These are phyloP conservation scores for Semaprochilodus insignis DNA, from an alignment of 2,797 vertebrate species.

Conservation along the genomic window DNA sequence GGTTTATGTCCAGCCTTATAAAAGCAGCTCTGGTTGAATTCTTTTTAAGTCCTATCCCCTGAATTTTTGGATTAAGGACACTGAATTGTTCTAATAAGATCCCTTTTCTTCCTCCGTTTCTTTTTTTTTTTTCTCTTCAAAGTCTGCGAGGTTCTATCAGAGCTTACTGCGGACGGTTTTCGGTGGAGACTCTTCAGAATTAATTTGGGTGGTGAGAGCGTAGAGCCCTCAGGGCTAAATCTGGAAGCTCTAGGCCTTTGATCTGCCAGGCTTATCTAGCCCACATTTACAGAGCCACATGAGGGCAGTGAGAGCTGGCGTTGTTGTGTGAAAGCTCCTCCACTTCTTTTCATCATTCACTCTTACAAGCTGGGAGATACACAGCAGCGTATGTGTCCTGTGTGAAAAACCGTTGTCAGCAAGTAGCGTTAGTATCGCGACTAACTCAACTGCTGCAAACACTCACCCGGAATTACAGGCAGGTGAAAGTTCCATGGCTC, in stretches of 20 bases:
- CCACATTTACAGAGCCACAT: conserved; percentile 45
- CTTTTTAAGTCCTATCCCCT: conserved; percentile 26
- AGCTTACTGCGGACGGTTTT: conserved; percentile 21
- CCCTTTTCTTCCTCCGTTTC: not conserved
- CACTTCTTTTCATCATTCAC: conserved; percentile 14
- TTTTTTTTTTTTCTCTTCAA: not conserved
- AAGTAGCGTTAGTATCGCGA: not conserved
- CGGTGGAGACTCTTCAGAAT: conserved; percentile 26
- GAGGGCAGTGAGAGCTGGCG: conserved; percentile 51
- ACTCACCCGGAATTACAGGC: not conserved
- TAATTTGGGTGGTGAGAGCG: conserved; percentile 20
- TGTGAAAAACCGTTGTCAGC: conserved; percentile 10
- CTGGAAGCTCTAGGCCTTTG: conserved; percentile 31
- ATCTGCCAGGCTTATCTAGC: conserved; percentile 36
- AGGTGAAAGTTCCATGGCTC: not conserved
- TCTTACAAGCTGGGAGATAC: not conserved
- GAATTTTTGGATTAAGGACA: conserved; percentile 25
- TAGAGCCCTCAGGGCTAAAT: not conserved
- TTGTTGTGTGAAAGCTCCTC: not conserved
- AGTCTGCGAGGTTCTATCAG: conserved; percentile 11
- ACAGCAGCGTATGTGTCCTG: not conserved
- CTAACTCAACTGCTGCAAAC: conserved; percentile 11
- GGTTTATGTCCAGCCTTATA: conserved; percentile 5
- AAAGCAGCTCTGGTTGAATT: not conserved
- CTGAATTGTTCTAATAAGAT: conserved; percentile 21